Evolutionary conservation across 1,140 invertebrate species (phyloP), one percentile per base, ranked within the genome.

Genomic region (Meloidogyne exigua): DNA sequence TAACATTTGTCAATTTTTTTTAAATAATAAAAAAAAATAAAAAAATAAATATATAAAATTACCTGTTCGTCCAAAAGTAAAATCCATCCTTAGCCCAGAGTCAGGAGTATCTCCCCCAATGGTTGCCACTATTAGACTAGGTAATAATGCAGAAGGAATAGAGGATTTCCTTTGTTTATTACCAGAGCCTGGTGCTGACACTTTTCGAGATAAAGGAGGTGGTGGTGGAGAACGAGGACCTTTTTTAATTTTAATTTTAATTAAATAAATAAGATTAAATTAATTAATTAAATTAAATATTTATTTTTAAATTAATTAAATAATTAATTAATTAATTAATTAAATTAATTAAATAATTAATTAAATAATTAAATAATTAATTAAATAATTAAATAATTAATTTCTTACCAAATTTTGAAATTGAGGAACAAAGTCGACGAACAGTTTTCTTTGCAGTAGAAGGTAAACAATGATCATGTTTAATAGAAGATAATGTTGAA

Each of bases 61-160:
- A 57, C 49, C 49, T n/a, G 49, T 57, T 57, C 71, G 26, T n/a
- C 71, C 71, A 39, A 62, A 36, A 57, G 49, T 3, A 42, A 71
- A 32, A 10, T 65, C 71, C 71, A 73, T 73, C 28, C 71, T 26
- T 15, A 73, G 57, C 9, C 71, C 71, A 21, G 71, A 64, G 57
- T 73, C 71, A n/a, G 57, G 57, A 13, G 71, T 73, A 65, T 73
- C 71, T n/a, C 71, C 71, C 23, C 71, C 71, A 65, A 73, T 57
- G 23, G 71, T 73, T 62, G 71, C 71, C 23, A 73, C 71, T 36
- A 73, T 73, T n/a, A 73, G 28, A 18, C 57, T 64, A 4, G 71
- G 71, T 12, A 73, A 39, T 36, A 73, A 32, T n/a, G 71, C 71
- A 11, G 71, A 73, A 15, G 71, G 71, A 32, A 73, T 73, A 18